phyloP scores from a whole-genome alignment of 2,888 invertebrate species.

The Cheilosia vulpina region DNA sequence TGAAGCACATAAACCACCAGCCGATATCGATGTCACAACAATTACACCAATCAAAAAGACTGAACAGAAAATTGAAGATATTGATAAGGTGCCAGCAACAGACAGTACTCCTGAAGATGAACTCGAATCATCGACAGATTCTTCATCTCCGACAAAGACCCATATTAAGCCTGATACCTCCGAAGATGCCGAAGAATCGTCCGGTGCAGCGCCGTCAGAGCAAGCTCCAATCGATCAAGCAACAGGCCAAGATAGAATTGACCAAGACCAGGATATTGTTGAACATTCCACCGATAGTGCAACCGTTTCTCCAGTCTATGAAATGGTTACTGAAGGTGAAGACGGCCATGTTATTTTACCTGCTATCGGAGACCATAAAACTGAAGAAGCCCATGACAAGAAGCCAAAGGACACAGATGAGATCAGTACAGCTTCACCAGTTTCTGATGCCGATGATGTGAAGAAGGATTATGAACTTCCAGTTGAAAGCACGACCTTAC shows the following conservation, averaged over 20 bases:
- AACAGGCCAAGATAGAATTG: conserved; percentile 67
- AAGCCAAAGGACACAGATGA: conserved; percentile 59
- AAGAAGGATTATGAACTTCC: conserved; percentile 18
- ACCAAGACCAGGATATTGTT: conserved; percentile 11
- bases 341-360: conserved; percentile 38
- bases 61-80: conserved; percentile 24
- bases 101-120: conserved; percentile 33
- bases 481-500: conserved; percentile 29
- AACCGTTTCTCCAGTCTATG: conserved; percentile 44
- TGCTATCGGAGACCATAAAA: conserved; percentile 58
- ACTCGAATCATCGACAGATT: background rate
- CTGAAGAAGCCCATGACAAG: conserved; percentile 18
- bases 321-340: conserved; percentile 53
- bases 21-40: conserved; percentile 3
- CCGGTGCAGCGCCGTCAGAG: conserved; percentile 45
- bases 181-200: conserved; percentile 45
- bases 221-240: conserved; percentile 57
- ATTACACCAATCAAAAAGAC: conserved; percentile 16
- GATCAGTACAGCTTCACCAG: conserved; percentile 38
- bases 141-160: conserved; percentile 68
- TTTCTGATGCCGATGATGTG: background rate
- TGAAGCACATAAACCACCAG: conserved; percentile 19
- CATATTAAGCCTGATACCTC: conserved; percentile 18
- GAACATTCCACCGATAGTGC: conserved; percentile 8
- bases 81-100: conserved; percentile 32